Base-by-base conservation (phyloP, 30 jellyfish, hydroid and myxozoan genomes). In the Aurelia sp. region DNA sequence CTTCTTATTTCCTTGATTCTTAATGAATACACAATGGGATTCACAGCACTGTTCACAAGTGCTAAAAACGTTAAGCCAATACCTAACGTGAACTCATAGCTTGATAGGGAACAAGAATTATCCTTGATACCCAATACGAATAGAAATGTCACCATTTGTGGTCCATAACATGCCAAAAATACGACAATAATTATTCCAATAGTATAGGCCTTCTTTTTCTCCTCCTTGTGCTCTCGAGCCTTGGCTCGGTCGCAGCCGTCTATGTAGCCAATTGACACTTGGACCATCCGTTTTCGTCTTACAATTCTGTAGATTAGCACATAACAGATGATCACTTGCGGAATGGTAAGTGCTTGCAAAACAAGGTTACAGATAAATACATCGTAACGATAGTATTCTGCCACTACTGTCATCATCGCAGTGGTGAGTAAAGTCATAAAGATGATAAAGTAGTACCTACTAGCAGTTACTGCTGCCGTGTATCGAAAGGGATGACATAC, bases 161-260 rank as follows among this genome's bases (percentile, higher is more conserved):
- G 79, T 3, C 37, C 4, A 31, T 69, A 20, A 58, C 79, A 69
- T 15, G 47, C 20, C n/a, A 69, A 40, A 33, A 69, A 69, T 40
- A 69, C 21, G 31, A 69, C 37, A 27, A 69, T 18, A 6, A 69
- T 20, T 16, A 69, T 69, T 31, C 79, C 79, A 69, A 69, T 69
- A 3, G 79, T 69, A 44, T 69, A 69, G 21, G 79, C 79, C 23
- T 69, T 69, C 22, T 69, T 21, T 1, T 31, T 69, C 62, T 69
- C 79, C 23, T 22, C 79, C 62, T 69, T 69, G 33, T 40, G 59
- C 47, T 69, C 23, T 20, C 79, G 59, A 11, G 13, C 30, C 44
- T 13, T 0, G 30, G 13, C 13, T 41, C 52, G 6, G 11, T 18
- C 51, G 30, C 51, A 22, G 37, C 79, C 79, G 8, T 31, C 79